Conservation (phyloP, 1,140 invertebrate genomes). For the Apolygus lucorum region DNA sequence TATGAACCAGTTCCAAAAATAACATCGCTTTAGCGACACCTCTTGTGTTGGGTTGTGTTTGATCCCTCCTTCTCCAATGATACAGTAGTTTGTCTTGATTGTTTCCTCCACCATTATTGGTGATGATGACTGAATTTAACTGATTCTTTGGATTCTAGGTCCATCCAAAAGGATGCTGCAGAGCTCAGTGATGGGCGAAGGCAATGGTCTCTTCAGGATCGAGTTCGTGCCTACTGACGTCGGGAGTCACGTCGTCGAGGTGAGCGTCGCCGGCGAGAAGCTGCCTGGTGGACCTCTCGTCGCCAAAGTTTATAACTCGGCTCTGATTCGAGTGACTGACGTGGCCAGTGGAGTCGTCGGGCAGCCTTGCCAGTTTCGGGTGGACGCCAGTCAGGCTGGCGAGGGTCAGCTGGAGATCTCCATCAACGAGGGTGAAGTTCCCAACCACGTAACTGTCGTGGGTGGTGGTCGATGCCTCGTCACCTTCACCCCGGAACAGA, state of each 20-base stretch:
- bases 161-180: conserved; percentile 60
- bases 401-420: conserved; percentile 96
- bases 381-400: conserved; percentile 90
- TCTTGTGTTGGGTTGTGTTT: too few relatives aligned
- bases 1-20: too few relatives aligned
- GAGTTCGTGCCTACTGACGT: conserved; percentile 88
- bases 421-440: conserved; percentile 95
- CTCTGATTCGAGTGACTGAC: conserved; percentile 83
- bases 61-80: too few relatives aligned
- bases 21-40: too few relatives aligned
- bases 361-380: conserved; percentile 88
- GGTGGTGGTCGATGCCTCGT: conserved; percentile 89
- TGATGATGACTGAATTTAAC: too few relatives aligned
- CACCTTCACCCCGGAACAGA: conserved; percentile 87
- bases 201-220: conserved; percentile 70
- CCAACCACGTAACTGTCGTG: conserved; percentile 93
- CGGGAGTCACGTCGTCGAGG: conserved; percentile 81
- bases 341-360: conserved; percentile 78
- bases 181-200: conserved; percentile 59
- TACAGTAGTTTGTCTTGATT: too few relatives aligned
- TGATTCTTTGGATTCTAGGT: too few relatives aligned
- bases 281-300: conserved; percentile 74
- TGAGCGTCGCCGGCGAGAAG: conserved; percentile 75
- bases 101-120: too few relatives aligned
- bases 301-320: conserved; percentile 87